Evolutionary conservation across 2,888 invertebrate species (phyloP).

Genomic region (Biston stratarius): DNA sequence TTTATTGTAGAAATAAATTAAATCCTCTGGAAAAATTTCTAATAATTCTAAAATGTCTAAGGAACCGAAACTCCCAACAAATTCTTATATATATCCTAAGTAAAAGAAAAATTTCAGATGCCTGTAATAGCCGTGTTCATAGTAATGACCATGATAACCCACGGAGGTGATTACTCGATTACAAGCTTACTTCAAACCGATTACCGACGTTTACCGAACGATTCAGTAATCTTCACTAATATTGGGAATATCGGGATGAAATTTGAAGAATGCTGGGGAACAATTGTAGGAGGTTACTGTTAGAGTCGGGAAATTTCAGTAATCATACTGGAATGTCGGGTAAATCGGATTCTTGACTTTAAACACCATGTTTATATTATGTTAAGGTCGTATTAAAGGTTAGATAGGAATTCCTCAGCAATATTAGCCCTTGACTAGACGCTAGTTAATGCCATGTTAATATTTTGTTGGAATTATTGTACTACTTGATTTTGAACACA

Average conservation of each 20-base stretch:
- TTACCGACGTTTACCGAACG: constrained; percentile 75
- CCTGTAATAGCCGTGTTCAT: constrained; percentile 69
- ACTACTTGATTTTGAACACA: background rate
- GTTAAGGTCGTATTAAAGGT: constrained; percentile 55
- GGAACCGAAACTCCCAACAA: constrained; percentile 22
- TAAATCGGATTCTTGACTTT: constrained; percentile 50
- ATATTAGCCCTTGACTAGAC: constrained; percentile 40
- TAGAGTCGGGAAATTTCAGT: constrained; percentile 51
- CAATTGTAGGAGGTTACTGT: background rate
- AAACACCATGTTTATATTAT: constrained; percentile 69
- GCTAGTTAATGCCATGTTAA: constrained; percentile 4
- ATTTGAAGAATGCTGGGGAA: constrained; percentile 61
- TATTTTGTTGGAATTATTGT: constrained; percentile 1
- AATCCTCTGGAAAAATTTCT: too few relatives aligned
- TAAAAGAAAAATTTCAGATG: constrained; percentile 55
- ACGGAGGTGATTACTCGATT: constrained; percentile 82
- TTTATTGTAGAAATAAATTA: too few relatives aligned
- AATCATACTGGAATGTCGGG: constrained; percentile 46
- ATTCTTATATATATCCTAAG: constrained; percentile 24
- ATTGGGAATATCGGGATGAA: constrained; percentile 64
- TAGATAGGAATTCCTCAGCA: constrained; percentile 58
- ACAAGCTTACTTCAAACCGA: constrained; percentile 58
- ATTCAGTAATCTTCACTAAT: constrained; percentile 78
- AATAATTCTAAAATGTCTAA: too few relatives aligned
- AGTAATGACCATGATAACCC: constrained; percentile 75